phyloP scores from a whole-genome alignment of 1,140 invertebrate species.

The Amyelois transitella region DNA sequence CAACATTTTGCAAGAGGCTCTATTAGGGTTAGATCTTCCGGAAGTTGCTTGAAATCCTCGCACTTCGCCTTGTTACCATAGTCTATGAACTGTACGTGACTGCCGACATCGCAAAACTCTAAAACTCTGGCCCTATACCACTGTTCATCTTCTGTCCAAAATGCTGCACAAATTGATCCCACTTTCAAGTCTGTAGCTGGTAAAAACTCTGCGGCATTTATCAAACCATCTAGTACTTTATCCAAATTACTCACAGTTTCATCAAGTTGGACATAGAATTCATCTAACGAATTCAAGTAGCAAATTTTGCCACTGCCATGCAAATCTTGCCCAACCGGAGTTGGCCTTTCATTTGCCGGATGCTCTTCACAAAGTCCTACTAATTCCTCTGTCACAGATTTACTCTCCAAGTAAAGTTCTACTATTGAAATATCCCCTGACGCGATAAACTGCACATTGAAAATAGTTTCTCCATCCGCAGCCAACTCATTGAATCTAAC shows the following conservation, averaged over 20 bases:
- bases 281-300: constrained; percentile 74
- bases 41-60: constrained; percentile 75
- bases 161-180: constrained; percentile 77
- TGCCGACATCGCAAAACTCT: constrained; percentile 71
- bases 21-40: constrained; percentile 75
- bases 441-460: constrained; percentile 78
- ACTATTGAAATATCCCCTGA: constrained; percentile 79
- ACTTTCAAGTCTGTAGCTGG: constrained; percentile 64
- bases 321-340: constrained; percentile 55
- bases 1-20: constrained; percentile 78
- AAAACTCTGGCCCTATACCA: constrained; percentile 79
- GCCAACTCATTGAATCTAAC: constrained; percentile 79
- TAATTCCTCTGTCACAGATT: constrained; percentile 78
- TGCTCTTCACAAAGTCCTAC: constrained; percentile 68
- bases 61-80: constrained; percentile 81
- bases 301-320: constrained; percentile 67
- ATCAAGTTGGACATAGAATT: constrained; percentile 81
- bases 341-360: constrained; percentile 38
- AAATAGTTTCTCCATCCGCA: constrained; percentile 78
- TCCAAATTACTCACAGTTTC: constrained; percentile 73
- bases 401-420: constrained; percentile 76
- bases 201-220: constrained; percentile 71
- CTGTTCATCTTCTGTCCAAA: constrained; percentile 77
- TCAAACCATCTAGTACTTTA: constrained; percentile 74
- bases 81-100: constrained; percentile 81